Conservation (phyloP, 2,113 vertebrate species). For the Recurvirostra avosetta region DNA sequence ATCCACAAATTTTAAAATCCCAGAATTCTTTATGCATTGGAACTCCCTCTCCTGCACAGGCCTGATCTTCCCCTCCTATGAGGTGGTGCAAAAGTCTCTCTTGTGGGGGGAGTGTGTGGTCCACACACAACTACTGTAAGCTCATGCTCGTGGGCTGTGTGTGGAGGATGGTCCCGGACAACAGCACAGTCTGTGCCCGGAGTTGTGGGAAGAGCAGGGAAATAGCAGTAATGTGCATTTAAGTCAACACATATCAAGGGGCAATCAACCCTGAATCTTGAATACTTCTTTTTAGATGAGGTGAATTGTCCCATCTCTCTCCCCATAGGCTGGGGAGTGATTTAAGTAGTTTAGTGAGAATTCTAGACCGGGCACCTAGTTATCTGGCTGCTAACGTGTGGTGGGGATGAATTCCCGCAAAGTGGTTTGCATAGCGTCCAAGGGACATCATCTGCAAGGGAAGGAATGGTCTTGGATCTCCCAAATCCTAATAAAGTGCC, state of each 20-base stretch:
- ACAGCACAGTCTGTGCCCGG: fast-evolving
- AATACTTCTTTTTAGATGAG: not conserved
- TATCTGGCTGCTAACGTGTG: not conserved
- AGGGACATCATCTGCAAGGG: not conserved
- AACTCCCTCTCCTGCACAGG: fast-evolving
- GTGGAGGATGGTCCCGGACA: not conserved
- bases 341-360: not conserved
- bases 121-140: fast-evolving
- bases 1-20: not conserved
- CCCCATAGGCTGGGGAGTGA: not conserved
- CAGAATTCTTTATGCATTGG: not conserved
- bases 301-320: not conserved
- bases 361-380: not conserved
- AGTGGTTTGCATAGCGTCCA: not conserved
- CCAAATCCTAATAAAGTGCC: not conserved
- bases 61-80: not conserved
- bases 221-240: fast-evolving
- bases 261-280: not conserved
- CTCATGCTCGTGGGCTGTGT: not conserved
- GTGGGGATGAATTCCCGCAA: not conserved
- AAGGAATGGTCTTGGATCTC: not conserved
- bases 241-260: fast-evolving
- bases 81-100: not conserved
- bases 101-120: not conserved
- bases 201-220: not conserved